Base-by-base conservation (phyloP, 2,888 invertebrate genomes). In the Caenorhabditis sp. region DNA sequence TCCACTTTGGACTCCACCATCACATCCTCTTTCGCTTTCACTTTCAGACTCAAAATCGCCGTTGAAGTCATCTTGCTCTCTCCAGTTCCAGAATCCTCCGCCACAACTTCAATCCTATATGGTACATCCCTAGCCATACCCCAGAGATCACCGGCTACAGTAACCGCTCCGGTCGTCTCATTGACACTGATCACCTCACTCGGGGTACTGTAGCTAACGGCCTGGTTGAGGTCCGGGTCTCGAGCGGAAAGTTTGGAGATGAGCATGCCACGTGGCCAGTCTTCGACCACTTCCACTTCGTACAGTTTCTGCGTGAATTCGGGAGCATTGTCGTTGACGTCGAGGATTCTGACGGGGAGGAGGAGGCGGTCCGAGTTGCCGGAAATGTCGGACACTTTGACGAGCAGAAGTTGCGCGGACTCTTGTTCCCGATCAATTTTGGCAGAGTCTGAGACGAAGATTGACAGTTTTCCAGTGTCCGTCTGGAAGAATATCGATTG, bases 281-380 rank as follows among this genome's bases (percentile, higher is more conserved):
- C 85, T 55, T 88, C 87, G 24, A 86, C 83, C 8, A 77, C 84
- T 56, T 88, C 81, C n/a, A 88, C 74, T 20, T 87, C 76, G 50
- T 83, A 82, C 9, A 76, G 65, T 15, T 69, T 65, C 28, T 64
- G 37, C 47, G 51, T 51, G 56, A 89, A 84, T 51, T 74, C 50
- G 1, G 89, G 89, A n/a, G 84, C 55, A 55, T 89, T 88, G 70
- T 88, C 88, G 56, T 88, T 88, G 50, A 82, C 81, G 67, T 89
- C 88, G 18, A 78, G 64, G 47, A 87, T 67, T 64, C 67, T 58
- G 24, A 89, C 82, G 35, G 74, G 78, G 13, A 89, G 51, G 74
- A 78, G 26, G 15, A 64, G 28, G 6, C 51, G 22, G 28, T 86
- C 83, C 11, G 62, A 55, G 51, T 87, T 86, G 9, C 77, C 80